These are phyloP conservation scores for Lateolabrax maculatus DNA, from an alignment of 2,797 vertebrate species.

Conservation along the genomic window DNA sequence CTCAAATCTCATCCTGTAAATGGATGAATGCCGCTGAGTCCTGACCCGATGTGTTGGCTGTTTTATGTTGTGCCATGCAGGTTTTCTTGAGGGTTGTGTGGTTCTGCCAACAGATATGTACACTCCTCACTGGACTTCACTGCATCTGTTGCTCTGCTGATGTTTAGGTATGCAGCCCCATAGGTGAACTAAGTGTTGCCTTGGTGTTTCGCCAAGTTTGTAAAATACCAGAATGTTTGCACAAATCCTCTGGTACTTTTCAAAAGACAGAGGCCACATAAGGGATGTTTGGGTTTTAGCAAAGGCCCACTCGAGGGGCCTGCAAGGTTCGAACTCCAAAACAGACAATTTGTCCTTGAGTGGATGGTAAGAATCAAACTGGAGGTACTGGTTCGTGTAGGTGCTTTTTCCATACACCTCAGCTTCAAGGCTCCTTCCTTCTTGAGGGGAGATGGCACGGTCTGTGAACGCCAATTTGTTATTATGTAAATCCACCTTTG, in stretches of 20 bases:
- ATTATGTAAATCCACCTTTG: conserved; percentile 26
- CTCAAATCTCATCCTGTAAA: not conserved
- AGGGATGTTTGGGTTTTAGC: conserved; percentile 46
- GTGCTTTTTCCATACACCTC: conserved; percentile 1
- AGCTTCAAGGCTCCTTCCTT: conserved; percentile 1
- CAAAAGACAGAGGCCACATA: conserved; percentile 39
- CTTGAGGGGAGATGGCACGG: not conserved
- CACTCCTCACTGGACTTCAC: conserved; percentile 19
- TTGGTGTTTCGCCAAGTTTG: conserved; percentile 43
- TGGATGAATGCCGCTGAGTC: not conserved
- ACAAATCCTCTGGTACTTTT: conserved; percentile 33
- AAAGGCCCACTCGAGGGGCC: no score
- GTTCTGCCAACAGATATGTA: conserved; percentile 19
- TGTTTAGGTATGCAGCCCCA: conserved; percentile 28
- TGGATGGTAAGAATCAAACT: conserved; percentile 32
- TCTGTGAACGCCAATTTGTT: conserved; percentile 24
- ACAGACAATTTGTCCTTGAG: conserved; percentile 26
- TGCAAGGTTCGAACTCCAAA: conserved; percentile 24
- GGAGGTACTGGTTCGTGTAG: conserved; percentile 6
- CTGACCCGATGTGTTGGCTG: conserved; percentile 18
- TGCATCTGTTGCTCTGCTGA: conserved; percentile 35
- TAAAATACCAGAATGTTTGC: conserved; percentile 39
- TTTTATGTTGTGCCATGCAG: not conserved
- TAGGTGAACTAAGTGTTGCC: conserved; percentile 18
- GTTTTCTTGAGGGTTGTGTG: conserved; percentile 11